Conservation (phyloP, 1,140 invertebrate species). For the Paracyclopina nana region DNA sequence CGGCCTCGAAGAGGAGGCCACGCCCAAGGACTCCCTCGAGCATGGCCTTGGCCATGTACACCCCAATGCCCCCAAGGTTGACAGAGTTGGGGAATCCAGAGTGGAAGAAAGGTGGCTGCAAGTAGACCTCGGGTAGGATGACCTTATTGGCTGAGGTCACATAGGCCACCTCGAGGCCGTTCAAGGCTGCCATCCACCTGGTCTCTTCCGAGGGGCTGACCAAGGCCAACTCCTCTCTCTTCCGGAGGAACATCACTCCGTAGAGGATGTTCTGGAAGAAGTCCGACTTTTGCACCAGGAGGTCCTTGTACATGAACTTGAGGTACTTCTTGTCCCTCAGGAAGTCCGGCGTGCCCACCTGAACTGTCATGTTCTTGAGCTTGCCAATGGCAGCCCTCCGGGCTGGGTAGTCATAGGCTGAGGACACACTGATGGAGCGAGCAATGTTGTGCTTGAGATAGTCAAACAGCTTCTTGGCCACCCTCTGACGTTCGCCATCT, state of each 20-base stretch:
- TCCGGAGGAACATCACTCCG: conserved; percentile 22
- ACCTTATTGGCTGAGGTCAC: conserved; percentile 22
- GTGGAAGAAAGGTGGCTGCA: conserved; percentile 19
- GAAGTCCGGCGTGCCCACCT: conserved; percentile 32
- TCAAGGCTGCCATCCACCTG: conserved; percentile 6
- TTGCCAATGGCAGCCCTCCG: conserved; percentile 20
- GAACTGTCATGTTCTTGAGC: conserved; percentile 28
- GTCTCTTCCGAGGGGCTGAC: conserved; percentile 2
- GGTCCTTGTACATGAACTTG: conserved; percentile 27
- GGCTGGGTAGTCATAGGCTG: conserved; percentile 6
- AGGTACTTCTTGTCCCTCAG: conserved; percentile 26
- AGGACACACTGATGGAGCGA: neutral
- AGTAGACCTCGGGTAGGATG: conserved; percentile 27
- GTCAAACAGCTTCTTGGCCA: conserved; percentile 7
- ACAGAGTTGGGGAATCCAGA: conserved; percentile 8
- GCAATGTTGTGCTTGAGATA: conserved; percentile 11
- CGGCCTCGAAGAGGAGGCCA: conserved; percentile 7
- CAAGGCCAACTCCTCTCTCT: conserved; percentile 8
- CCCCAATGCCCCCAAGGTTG: conserved; percentile 9
- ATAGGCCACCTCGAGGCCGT: neutral
- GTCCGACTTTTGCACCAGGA: conserved; percentile 31
- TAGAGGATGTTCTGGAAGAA: conserved; percentile 30
- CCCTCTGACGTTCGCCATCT: neutral
- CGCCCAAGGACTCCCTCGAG: conserved; percentile 8
- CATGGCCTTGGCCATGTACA: conserved; percentile 12